phyloP scores from a whole-genome alignment of 2,113 vertebrate genomes.

The Zosterops borbonicus region DNA sequence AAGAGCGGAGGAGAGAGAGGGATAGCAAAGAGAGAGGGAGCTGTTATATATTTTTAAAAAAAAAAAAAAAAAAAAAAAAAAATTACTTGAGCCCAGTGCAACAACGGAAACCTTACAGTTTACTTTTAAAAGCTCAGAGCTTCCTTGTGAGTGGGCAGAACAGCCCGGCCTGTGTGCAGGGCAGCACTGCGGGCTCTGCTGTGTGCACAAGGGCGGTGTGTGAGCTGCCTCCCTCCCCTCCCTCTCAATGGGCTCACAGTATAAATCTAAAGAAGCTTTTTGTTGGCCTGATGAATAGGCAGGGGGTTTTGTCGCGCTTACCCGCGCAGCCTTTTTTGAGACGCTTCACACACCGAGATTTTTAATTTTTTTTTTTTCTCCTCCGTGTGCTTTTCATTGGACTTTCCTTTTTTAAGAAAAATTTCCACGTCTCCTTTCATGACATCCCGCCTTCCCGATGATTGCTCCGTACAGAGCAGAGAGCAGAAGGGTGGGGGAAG shows the following conservation, averaged over 20 bases:
- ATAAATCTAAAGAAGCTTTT: constrained; percentile 75
- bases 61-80: neutral
- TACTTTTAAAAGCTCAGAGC: constrained; percentile 81
- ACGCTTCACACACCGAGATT: constrained; percentile 30
- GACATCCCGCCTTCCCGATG: neutral
- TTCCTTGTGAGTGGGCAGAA: constrained; percentile 75
- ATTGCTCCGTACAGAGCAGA: neutral
- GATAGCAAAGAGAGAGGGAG: constrained; percentile 61
- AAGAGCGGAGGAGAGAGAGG: constrained; percentile 46
- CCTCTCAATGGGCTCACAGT: constrained; percentile 80
- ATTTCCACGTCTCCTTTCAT: neutral
- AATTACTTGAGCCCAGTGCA: constrained; percentile 73
- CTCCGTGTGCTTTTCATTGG: neutral
- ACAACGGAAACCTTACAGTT: constrained; percentile 78
- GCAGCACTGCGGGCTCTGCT: constrained; percentile 45
- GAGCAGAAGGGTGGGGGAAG: neutral
- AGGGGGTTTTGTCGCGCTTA: constrained; percentile 58
- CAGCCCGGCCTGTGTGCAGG: constrained; percentile 66
- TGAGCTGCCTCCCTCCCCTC: constrained; percentile 57
- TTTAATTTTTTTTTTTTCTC: neutral
- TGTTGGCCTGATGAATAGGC: constrained; percentile 77
- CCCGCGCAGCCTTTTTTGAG: constrained; percentile 39
- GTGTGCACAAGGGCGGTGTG: constrained; percentile 67
- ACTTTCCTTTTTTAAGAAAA: constrained; percentile 39
- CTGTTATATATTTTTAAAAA: constrained; percentile 33